Conservation (phyloP, 2,113 vertebrate genomes). For the Thalassarche chlororhynchos region DNA sequence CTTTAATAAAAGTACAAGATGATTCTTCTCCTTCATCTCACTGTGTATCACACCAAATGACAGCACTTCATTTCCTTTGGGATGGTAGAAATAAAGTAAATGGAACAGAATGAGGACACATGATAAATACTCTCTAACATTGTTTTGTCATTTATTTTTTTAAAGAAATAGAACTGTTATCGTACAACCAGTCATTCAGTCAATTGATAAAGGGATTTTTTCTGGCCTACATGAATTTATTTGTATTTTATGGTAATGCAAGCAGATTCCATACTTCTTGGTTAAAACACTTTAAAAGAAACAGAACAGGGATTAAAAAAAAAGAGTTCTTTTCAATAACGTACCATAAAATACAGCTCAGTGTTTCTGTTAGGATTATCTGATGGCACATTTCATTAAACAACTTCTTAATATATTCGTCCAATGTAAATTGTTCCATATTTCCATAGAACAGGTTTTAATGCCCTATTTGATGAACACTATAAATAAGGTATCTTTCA, state of each 20-base stretch:
- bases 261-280: background rate
- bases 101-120: constrained; percentile 53
- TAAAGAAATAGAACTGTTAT: background rate
- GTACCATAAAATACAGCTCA: background rate
- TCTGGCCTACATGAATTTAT: background rate
- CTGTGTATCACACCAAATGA: constrained; percentile 12
- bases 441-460: background rate
- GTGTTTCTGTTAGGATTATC: background rate
- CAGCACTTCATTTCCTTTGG: constrained; percentile 37
- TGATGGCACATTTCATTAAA: background rate
- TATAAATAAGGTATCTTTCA: background rate
- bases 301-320: background rate
- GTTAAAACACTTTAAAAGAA: background rate
- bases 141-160: background rate
- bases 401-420: background rate
- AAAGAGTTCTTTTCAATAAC: background rate
- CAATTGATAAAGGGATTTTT: background rate
- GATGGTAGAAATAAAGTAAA: constrained; percentile 42
- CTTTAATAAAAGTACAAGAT: constrained; percentile 37
- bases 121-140: constrained; percentile 17
- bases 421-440: background rate
- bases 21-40: constrained; percentile 12
- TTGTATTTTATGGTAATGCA: background rate
- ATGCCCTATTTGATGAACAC: background rate
- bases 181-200: background rate